Percentiles rank a stretch among this genome's conserved stretches.
These are phyloP conservation scores for Octodonta nipae DNA, from an alignment of 2,888 invertebrate species.

Conservation along the genomic window DNA sequence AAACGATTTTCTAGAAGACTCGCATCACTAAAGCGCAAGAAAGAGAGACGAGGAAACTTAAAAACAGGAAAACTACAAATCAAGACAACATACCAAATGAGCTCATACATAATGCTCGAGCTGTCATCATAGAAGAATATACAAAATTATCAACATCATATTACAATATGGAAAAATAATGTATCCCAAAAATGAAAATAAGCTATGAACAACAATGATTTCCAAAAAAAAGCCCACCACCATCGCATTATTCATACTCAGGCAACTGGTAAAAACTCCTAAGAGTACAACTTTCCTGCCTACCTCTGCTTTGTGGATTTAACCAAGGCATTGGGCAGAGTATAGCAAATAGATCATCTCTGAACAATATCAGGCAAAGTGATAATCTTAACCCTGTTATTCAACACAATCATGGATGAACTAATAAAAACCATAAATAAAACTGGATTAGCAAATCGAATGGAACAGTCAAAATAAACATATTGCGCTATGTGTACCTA, in stretches of 20 bases:
- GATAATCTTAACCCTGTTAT: too few species aligned
- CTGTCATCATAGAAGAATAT: constrained; percentile 1
- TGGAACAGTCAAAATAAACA: not conserved
- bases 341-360: not conserved
- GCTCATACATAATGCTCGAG: not conserved
- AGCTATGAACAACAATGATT: not conserved
- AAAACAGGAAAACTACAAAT: not conserved
- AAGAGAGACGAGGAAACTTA: constrained; percentile 1
- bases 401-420: too few species aligned
- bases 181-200: not conserved
- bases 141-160: constrained; percentile 1
- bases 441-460: not conserved
- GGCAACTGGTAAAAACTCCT: constrained; percentile 1
- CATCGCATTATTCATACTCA: constrained; percentile 1
- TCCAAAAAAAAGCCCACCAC: not conserved
- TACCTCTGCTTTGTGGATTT: constrained; percentile 1
- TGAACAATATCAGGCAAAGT: too few species aligned
- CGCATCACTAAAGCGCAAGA: not conserved
- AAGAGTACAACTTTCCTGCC: not conserved
- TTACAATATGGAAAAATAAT: not conserved
- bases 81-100: not conserved
- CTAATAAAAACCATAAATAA: too few species aligned
- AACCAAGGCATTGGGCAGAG: constrained; percentile 1
- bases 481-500: not conserved
- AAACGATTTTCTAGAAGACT: constrained; percentile 1